phyloP scores from a whole-genome alignment of 2,797 vertebrate genomes.

The Pantherophis alleghaniensis region DNA sequence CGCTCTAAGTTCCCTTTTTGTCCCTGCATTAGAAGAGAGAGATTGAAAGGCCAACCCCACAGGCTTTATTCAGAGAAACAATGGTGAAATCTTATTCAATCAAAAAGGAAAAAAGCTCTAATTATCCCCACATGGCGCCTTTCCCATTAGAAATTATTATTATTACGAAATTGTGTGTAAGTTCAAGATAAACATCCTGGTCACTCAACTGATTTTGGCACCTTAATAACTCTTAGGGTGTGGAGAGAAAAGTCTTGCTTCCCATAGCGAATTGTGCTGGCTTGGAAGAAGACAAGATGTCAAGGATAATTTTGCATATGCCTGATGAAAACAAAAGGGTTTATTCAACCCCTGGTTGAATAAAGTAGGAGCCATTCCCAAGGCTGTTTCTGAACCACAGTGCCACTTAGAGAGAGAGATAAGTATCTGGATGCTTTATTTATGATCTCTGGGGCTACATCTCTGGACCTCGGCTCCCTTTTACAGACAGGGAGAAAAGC shows the following conservation, averaged over 20 bases:
- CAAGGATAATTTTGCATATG: neutral
- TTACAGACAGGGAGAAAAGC: neutral
- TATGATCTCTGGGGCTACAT: neutral
- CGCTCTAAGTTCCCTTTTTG: neutral
- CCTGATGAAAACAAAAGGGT: neutral
- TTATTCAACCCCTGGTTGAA: slow-evolving; percentile 5
- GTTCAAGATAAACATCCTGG: slow-evolving; percentile 20
- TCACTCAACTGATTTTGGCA: neutral
- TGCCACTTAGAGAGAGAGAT: slow-evolving; percentile 1
- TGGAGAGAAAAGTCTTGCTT: slow-evolving; percentile 4
- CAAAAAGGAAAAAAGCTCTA: slow-evolving; percentile 15
- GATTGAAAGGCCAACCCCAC: neutral
- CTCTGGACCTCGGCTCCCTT: neutral
- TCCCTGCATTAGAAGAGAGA: neutral
- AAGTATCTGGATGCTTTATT: neutral
- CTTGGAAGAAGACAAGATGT: slow-evolving; percentile 17
- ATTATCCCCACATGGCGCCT: neutral
- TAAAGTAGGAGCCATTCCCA: neutral
- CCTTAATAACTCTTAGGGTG: neutral
- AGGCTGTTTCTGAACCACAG: neutral
- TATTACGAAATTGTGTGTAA: slow-evolving; percentile 5
- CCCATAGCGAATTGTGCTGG: slow-evolving; percentile 2
- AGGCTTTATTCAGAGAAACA: neutral
- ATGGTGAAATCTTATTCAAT: slow-evolving; percentile 1
- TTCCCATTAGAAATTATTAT: slow-evolving; percentile 2